phyloP scores from a whole-genome alignment of 1,140 invertebrate species.

The Caenorhabditis inopinata region DNA sequence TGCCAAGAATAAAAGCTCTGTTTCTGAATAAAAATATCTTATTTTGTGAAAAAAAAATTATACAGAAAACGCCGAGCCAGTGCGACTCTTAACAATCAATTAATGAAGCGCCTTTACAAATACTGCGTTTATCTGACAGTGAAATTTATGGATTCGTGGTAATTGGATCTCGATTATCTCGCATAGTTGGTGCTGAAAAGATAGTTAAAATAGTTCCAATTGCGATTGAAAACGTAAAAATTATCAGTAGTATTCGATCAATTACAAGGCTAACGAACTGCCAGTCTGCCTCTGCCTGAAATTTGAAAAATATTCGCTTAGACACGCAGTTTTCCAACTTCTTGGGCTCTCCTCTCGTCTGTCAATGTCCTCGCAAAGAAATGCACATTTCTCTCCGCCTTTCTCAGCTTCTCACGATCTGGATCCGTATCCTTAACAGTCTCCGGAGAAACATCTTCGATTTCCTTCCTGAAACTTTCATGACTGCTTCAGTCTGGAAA shows the following conservation, averaged over 20 bases:
- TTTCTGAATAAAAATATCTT: no score
- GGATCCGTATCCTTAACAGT: slow-evolving; percentile 14
- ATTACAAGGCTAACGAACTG: slow-evolving; percentile 14
- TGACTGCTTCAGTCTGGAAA: no score
- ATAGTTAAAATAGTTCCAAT: background rate
- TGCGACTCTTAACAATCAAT: no score
- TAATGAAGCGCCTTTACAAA: no score
- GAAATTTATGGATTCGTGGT: no score
- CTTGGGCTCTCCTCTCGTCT: background rate
- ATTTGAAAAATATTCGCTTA: background rate
- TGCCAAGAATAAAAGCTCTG: no score
- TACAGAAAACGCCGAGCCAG: no score
- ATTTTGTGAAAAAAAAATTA: no score
- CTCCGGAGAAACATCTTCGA: slow-evolving; percentile 1
- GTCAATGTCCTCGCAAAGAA: slow-evolving; percentile 13
- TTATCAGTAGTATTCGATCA: background rate
- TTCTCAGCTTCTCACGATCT: background rate
- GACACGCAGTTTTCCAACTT: background rate
- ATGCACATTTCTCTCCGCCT: slow-evolving; percentile 17
- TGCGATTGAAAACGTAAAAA: background rate
- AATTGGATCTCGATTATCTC: background rate
- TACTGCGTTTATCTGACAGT: no score
- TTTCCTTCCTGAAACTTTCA: slow-evolving; percentile 1
- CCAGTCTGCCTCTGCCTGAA: slow-evolving; percentile 30
- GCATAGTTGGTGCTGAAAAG: background rate